These are phyloP conservation scores for Rhynchophorus ferrugineus DNA, from an alignment of 1,140 invertebrate species.

Conservation along the genomic window DNA sequence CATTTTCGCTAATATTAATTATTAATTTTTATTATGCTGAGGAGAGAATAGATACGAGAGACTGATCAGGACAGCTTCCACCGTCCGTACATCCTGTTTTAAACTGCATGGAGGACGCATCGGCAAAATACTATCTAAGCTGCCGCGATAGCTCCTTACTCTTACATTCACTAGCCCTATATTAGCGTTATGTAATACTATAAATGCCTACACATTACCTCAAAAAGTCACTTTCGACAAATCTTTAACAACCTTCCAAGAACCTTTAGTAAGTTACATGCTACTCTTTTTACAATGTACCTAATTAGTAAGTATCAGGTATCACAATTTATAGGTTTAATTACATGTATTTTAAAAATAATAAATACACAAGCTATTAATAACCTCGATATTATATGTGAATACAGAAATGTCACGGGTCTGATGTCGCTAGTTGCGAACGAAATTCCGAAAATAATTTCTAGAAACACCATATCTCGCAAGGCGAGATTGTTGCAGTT, in stretches of 20 bases:
- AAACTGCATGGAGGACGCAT: not conserved
- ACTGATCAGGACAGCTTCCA: constrained; percentile 21
- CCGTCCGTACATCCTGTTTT: constrained; percentile 30
- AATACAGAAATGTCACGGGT: not conserved
- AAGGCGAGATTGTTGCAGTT: too few relatives aligned
- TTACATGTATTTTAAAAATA: constrained; percentile 1
- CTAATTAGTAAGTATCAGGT: constrained; percentile 20
- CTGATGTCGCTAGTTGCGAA: too few relatives aligned
- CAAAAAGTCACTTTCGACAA: not conserved
- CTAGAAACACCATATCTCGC: too few relatives aligned
- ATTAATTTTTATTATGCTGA: constrained; percentile 30
- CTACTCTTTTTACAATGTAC: constrained; percentile 16
- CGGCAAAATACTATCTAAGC: not conserved
- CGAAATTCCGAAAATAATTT: too few relatives aligned
- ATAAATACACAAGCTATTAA: not conserved
- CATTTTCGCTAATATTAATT: constrained; percentile 30
- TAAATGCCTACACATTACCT: constrained; percentile 9
- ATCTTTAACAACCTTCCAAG: constrained; percentile 15
- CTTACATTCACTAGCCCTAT: constrained; percentile 18
- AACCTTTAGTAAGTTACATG: constrained; percentile 13
- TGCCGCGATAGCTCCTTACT: not conserved
- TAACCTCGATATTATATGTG: not conserved
- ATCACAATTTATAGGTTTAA: constrained; percentile 14
- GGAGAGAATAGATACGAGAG: constrained; percentile 17
- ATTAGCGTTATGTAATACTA: constrained; percentile 17